Evolutionary conservation across 2,113 vertebrate species (phyloP).

Genomic region (Microtus pennsylvanicus): DNA sequence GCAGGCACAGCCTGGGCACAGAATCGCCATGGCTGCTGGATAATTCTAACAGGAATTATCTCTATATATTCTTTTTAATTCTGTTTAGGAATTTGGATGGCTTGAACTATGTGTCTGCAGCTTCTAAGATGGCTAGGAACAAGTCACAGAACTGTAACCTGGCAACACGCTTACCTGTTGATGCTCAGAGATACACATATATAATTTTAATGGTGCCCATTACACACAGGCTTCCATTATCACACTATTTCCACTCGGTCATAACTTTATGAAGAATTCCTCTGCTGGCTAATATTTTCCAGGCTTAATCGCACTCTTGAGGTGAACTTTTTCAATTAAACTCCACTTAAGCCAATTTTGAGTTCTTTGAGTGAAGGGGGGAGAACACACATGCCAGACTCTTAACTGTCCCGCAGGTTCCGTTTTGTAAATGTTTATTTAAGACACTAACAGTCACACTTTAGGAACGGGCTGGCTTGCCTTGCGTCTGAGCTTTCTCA

Average conservation of each 20-base stretch:
- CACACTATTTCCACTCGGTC: conserved; percentile 79
- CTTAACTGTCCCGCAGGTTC: conserved; percentile 69
- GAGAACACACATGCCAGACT: conserved; percentile 64
- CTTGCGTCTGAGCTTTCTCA: conserved; percentile 30
- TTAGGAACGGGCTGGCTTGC: not conserved
- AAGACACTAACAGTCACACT: conserved; percentile 51
- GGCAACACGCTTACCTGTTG: conserved; percentile 67
- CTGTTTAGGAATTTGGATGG: conserved; percentile 61
- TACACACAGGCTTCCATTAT: conserved; percentile 80
- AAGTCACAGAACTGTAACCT: conserved; percentile 15
- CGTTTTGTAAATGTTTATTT: conserved; percentile 61
- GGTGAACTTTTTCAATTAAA: conserved; percentile 82
- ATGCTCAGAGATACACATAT: conserved; percentile 60
- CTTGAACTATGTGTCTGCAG: conserved; percentile 9
- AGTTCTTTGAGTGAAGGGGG: conserved; percentile 72
- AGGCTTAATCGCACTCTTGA: conserved; percentile 76
- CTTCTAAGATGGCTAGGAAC: conserved; percentile 49
- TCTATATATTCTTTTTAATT: conserved; percentile 48
- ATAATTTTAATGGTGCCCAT: conserved; percentile 73
- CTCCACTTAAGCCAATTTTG: conserved; percentile 78
- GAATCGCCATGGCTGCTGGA: not conserved
- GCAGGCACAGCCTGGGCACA: not conserved
- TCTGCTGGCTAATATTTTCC: conserved; percentile 79
- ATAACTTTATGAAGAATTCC: conserved; percentile 77
- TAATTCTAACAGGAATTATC: conserved; percentile 56